Conservation (phyloP, 2,113 vertebrate genomes). For the Silurus asotus region DNA sequence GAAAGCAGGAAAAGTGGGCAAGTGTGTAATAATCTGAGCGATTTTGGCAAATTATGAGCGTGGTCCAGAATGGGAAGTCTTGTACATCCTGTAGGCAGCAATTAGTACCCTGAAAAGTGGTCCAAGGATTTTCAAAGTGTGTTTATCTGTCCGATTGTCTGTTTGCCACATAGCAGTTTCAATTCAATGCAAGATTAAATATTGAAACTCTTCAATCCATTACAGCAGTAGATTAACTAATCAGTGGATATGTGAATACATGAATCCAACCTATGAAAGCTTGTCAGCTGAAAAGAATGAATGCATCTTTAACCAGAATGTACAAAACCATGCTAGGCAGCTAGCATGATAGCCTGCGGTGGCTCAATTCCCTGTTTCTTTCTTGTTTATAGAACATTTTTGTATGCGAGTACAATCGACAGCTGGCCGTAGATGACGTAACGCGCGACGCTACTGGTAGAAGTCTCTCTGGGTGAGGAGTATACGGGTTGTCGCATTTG, state of each 20-base stretch:
- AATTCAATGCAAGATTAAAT: neutral
- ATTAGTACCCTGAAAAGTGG: no score
- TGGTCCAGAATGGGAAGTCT: no score
- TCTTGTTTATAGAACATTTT: neutral
- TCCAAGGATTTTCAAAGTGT: neutral
- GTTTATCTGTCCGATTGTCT: neutral
- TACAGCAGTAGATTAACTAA: neutral
- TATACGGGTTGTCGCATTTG: neutral
- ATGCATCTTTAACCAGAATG: neutral
- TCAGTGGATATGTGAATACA: neutral
- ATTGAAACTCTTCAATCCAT: neutral
- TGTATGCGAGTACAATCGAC: neutral
- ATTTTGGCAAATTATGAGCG: no score
- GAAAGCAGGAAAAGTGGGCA: no score
- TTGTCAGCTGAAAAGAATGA: neutral
- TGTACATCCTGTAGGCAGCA: no score
- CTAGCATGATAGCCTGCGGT: neutral
- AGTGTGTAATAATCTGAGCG: no score
- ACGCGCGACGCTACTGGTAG: neutral
- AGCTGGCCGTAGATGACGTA: neutral
- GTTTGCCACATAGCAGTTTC: neutral
- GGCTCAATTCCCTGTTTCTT: neutral
- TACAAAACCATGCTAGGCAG: neutral
- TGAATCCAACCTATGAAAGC: neutral
- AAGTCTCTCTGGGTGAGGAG: constrained; percentile 2